These are phyloP conservation scores for Mormyrus hasselquistii DNA, from an alignment of 2,797 vertebrate genomes.

Conservation along the genomic window DNA sequence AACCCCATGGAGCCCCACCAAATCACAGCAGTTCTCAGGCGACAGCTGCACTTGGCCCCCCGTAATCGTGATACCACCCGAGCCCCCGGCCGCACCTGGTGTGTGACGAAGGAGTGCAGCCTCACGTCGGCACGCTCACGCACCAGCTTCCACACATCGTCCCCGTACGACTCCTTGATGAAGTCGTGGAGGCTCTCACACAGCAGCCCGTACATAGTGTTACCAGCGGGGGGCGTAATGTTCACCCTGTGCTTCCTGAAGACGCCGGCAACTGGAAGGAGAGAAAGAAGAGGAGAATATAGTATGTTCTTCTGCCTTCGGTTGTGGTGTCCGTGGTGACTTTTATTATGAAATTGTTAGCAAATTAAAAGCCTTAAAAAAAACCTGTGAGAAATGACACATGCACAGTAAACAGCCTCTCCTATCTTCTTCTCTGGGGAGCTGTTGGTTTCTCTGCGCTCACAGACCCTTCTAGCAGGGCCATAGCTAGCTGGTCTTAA, in stretches of 20 bases:
- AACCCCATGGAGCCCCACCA: not conserved
- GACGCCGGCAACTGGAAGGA: not conserved
- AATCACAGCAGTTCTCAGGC: not conserved
- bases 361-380: not conserved
- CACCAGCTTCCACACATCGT: constrained; percentile 68
- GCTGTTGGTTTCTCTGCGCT: constrained; percentile 3
- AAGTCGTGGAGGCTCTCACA: constrained; percentile 70
- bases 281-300: not conserved
- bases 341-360: not conserved
- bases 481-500: constrained; percentile 30
- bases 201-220: constrained; percentile 64
- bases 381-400: not conserved
- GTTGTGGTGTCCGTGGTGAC: not conserved
- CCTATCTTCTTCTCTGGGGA: not conserved
- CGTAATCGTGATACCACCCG: not conserved
- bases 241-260: not conserved
- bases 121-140: constrained; percentile 61
- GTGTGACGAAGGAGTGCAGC: constrained; percentile 65
- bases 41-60: not conserved
- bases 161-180: constrained; percentile 66
- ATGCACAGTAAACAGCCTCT: not conserved
- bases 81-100: constrained; percentile 49
- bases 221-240: not conserved
- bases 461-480: constrained; percentile 40
- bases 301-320: not conserved